A percentile compares a stretch with the other conserved stretches of the same genome.
Conservation (phyloP, 2,113 vertebrate species). For the Uria aalge region DNA sequence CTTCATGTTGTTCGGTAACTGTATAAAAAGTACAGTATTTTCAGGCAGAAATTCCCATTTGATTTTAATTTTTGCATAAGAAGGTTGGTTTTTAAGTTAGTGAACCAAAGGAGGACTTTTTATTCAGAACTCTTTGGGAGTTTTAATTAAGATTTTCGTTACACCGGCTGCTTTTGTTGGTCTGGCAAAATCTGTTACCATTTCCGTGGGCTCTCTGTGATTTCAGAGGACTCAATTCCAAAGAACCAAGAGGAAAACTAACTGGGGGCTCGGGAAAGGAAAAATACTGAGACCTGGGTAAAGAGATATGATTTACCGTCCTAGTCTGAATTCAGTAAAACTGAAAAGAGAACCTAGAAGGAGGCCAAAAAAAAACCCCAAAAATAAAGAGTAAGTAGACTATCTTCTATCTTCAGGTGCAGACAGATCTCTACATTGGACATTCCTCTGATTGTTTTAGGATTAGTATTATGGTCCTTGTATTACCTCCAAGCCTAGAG, state of each 20-base stretch:
- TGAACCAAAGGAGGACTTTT: background rate
- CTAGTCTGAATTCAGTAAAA: background rate
- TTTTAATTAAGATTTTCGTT: background rate
- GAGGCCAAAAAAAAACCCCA: too few species aligned
- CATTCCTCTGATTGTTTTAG: slow-evolving; percentile 35
- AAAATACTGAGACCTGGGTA: background rate
- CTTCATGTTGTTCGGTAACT: background rate
- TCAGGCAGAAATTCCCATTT: background rate
- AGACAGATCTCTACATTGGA: background rate
- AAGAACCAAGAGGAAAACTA: background rate
- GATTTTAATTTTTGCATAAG: background rate
- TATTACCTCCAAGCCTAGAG: slow-evolving; percentile 19
- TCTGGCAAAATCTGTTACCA: background rate
- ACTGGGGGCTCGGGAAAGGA: background rate
- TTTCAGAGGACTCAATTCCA: background rate
- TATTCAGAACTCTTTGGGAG: background rate
- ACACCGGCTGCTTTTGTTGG: background rate
- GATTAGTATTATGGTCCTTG: slow-evolving; percentile 57
- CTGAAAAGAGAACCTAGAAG: background rate
- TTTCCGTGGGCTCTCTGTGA: background rate
- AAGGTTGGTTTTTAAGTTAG: background rate
- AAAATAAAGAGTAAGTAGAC: background rate
- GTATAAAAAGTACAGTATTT: background rate
- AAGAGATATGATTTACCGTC: background rate
- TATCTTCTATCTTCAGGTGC: background rate